Percentiles rank a stretch among this genome's conserved stretches.
phyloP scores from a whole-genome alignment of 2,113 vertebrate species.

The Columba livia region DNA sequence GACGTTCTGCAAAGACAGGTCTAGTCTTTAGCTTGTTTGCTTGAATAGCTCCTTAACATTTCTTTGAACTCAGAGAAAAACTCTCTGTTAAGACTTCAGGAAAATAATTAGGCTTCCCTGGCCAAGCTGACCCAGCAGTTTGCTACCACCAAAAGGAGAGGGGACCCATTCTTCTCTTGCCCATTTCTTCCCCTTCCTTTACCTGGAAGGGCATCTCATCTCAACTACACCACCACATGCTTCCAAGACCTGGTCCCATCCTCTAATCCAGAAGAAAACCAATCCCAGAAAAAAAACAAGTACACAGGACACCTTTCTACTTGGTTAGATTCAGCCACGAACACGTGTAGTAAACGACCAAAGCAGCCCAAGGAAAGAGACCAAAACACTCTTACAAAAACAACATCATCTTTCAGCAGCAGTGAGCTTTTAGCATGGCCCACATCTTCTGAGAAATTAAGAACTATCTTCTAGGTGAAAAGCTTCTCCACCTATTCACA shows the following conservation, averaged over 20 bases:
- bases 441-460: background rate
- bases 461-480: background rate
- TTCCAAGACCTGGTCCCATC: background rate
- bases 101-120: background rate
- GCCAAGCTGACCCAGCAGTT: background rate
- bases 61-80: background rate
- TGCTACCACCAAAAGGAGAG: background rate
- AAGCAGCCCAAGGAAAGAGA: background rate
- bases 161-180: background rate
- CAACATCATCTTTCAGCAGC: background rate
- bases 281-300: background rate
- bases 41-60: background rate
- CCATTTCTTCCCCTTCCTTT: background rate
- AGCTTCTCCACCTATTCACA: background rate
- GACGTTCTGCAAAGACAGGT: background rate
- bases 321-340: background rate
- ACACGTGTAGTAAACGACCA: fast-evolving
- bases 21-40: background rate
- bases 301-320: background rate
- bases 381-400: background rate
- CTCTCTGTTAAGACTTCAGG: background rate
- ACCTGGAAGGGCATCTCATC: background rate
- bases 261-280: background rate
- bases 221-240: background rate
- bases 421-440: background rate